phyloP scores from a whole-genome alignment of 2,113 vertebrate species.

The Oreochromis tanganicae region DNA sequence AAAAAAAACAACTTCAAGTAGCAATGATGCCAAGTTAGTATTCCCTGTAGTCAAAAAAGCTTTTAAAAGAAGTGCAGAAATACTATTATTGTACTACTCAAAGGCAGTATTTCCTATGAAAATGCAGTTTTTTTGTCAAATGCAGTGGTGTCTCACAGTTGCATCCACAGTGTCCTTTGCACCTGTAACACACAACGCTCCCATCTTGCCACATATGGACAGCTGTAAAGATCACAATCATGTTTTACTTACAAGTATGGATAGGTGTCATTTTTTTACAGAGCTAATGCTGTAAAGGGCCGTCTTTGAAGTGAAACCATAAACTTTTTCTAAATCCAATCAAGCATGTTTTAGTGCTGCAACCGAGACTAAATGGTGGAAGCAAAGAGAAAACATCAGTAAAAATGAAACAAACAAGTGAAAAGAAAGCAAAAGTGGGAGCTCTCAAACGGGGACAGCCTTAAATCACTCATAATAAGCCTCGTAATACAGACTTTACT shows the following conservation, averaged over 20 bases:
- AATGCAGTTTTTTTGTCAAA: background rate
- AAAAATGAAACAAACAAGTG: background rate
- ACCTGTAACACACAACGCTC: background rate
- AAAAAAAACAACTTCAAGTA: accelerated
- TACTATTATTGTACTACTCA: background rate
- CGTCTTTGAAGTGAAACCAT: background rate
- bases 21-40: accelerated
- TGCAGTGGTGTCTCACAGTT: background rate
- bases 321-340: background rate
- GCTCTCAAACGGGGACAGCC: accelerated
- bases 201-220: background rate
- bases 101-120: background rate
- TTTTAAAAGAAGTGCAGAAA: background rate
- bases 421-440: background rate
- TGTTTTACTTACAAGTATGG: background rate
- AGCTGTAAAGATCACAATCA: accelerated
- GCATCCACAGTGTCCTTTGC: background rate
- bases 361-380: accelerated
- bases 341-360: background rate
- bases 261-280: accelerated
- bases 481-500: background rate
- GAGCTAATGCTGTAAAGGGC: background rate
- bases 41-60: background rate
- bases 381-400: accelerated
- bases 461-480: background rate